Percentiles rank a stretch among this genome's conserved stretches.
These are phyloP conservation scores for Stomatorhinus walkeri DNA, from an alignment of 2,797 vertebrate genomes.

Conservation along the genomic window DNA sequence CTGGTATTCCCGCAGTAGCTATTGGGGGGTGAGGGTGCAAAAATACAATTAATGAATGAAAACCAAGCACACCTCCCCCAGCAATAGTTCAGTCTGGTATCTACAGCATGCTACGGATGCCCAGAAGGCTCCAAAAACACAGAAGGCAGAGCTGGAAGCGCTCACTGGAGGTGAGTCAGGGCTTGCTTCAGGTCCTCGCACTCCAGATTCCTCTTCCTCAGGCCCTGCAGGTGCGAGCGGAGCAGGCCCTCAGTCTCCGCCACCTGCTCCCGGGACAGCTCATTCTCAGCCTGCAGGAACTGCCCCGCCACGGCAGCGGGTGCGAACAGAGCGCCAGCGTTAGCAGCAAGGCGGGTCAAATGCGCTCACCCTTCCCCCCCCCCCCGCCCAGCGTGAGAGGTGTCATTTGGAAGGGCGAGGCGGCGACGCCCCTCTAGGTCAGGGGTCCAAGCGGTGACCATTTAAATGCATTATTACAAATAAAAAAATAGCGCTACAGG, in stretches of 20 bases:
- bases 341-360: not conserved
- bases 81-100: not conserved
- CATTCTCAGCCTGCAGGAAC: slow-evolving; percentile 84
- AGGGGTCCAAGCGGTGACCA: not conserved
- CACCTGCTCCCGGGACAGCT: slow-evolving; percentile 66
- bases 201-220: slow-evolving; percentile 69
- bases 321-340: not conserved
- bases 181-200: slow-evolving; percentile 70
- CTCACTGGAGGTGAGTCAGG: slow-evolving; percentile 62
- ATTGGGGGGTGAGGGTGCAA: not conserved
- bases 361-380: too few relatives aligned
- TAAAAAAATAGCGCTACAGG: not conserved
- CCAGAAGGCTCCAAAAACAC: not conserved
- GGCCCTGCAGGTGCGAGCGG: slow-evolving; percentile 56
- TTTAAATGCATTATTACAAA: not conserved
- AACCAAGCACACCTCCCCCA: not conserved
- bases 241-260: slow-evolving; percentile 66
- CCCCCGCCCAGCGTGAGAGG: not conserved
- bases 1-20: not conserved
- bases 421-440: not conserved
- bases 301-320: slow-evolving; percentile 36
- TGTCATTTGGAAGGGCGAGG: not conserved
- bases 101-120: not conserved
- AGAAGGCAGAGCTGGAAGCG: not conserved
- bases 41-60: not conserved